phyloP scores from a whole-genome alignment of 2,797 vertebrate species.

The Centroberyx gerrardi region DNA sequence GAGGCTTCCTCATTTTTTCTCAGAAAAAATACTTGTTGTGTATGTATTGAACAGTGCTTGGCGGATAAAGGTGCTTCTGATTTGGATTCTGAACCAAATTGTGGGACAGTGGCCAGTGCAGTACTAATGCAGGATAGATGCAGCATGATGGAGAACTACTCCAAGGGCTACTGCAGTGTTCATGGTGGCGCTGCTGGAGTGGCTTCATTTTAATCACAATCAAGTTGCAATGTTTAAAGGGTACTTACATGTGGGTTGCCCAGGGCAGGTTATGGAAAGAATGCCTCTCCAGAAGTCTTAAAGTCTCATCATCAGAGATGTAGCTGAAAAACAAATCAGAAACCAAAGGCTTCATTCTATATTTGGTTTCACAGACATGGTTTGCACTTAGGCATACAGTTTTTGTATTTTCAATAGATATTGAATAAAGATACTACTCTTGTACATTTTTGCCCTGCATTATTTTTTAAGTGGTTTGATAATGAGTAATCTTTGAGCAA shows the following conservation, averaged over 20 bases:
- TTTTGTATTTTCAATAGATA: not conserved
- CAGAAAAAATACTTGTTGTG: too few relatives aligned
- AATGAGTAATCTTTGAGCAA: too few relatives aligned
- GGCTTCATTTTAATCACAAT: not conserved
- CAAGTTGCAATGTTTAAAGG: not conserved
- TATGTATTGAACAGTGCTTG: too few relatives aligned
- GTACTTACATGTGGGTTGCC: constrained; percentile 91
- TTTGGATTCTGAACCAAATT: too few relatives aligned
- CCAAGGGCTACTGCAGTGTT: not conserved
- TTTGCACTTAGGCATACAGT: not conserved
- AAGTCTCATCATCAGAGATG: constrained; percentile 87
- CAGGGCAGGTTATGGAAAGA: constrained; percentile 88
- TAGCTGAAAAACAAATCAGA: constrained; percentile 79
- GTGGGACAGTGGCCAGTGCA: too few relatives aligned
- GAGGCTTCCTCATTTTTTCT: too few relatives aligned
- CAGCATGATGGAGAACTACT: too few relatives aligned
- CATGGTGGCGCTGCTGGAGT: not conserved
- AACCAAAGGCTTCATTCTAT: not conserved
- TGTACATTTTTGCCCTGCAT: too few relatives aligned
- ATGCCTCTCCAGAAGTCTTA: constrained; percentile 85
- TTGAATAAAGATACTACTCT: too few relatives aligned
- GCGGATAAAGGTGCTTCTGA: too few relatives aligned
- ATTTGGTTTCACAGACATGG: not conserved
- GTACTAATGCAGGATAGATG: too few relatives aligned
- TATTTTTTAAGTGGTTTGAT: too few relatives aligned